Evolutionary conservation across 2,113 vertebrate genomes (phyloP).

Genomic region (Archocentrus centrarchus): DNA sequence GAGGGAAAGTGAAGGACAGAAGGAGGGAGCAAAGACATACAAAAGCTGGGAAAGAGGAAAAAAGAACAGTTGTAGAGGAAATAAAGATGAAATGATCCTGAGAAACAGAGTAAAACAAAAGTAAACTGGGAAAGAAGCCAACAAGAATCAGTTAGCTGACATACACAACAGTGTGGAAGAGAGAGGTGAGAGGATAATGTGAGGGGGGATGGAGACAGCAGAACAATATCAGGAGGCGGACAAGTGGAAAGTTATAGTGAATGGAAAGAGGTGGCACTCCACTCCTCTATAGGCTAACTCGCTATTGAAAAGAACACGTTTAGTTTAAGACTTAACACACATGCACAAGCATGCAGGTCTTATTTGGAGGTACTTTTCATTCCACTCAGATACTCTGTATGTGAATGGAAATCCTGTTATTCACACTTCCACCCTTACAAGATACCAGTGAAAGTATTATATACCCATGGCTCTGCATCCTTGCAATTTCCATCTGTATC

Average conservation of each 20-base stretch:
- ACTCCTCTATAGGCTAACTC: conserved; percentile 25
- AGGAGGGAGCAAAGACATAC: not conserved
- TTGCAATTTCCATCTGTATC: not conserved
- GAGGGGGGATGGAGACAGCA: not conserved
- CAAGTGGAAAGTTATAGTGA: conserved; percentile 43
- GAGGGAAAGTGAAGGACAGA: conserved; percentile 19
- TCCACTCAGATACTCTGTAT: conserved; percentile 7
- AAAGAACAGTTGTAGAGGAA: not conserved
- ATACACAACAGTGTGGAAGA: not conserved
- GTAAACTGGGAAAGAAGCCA: not conserved
- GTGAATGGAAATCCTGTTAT: not conserved
- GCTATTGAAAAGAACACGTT: conserved; percentile 17
- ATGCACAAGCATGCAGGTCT: not conserved
- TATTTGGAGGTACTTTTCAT: conserved; percentile 38
- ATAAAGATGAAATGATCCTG: not conserved
- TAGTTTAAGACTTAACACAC: not conserved
- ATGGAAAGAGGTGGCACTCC: conserved; percentile 41
- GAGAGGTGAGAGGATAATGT: not conserved
- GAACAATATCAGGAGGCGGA: conserved; percentile 42
- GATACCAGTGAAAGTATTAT: not conserved
- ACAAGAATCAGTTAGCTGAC: not conserved
- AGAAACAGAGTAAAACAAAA: not conserved
- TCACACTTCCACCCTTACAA: not conserved
- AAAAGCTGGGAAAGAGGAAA: not conserved
- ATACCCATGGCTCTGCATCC: not conserved